Evolutionary conservation across 2,888 invertebrate genomes (phyloP).

Genomic region (Dasypogon diadema): DNA sequence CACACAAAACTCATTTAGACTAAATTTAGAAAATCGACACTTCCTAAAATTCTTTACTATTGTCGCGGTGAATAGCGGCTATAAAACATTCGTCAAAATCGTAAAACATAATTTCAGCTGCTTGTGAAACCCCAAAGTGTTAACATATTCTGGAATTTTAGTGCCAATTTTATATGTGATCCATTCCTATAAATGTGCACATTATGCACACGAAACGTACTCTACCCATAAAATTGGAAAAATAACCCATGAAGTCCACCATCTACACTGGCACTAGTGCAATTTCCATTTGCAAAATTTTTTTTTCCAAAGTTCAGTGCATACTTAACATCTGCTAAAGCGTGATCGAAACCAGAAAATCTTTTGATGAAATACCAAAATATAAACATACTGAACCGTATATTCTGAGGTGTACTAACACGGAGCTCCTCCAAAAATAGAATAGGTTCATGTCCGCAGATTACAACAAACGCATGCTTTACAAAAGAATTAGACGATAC

Average conservation of each 20-base stretch:
- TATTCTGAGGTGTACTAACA: slow-evolving; percentile 13
- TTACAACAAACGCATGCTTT: slow-evolving; percentile 25
- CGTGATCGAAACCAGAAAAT: slow-evolving; percentile 44
- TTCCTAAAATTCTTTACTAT: not conserved
- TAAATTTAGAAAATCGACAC: no score
- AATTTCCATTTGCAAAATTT: slow-evolving; percentile 2
- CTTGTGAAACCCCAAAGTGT: not conserved
- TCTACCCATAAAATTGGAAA: slow-evolving; percentile 24
- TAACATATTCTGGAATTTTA: no score
- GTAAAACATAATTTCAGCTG: not conserved
- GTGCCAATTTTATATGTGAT: no score
- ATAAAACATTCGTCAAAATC: not conserved
- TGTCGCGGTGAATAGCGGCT: not conserved
- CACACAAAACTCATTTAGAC: no score
- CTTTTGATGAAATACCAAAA: slow-evolving; percentile 33
- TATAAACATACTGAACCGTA: slow-evolving; percentile 15
- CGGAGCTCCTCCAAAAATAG: slow-evolving; percentile 23
- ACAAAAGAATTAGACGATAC: slow-evolving; percentile 33
- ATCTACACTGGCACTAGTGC: not conserved
- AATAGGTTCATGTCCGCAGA: slow-evolving; percentile 42
- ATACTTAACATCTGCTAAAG: slow-evolving; percentile 22
- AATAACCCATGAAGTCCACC: not conserved
- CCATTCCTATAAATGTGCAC: not conserved
- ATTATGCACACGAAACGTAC: slow-evolving; percentile 1
- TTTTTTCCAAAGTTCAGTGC: slow-evolving; percentile 23